Percentiles rank a stretch among this genome's conserved stretches.
These are phyloP conservation scores for Forbesichthys papilliferus DNA, from an alignment of 2,113 vertebrate species.

Conservation along the genomic window DNA sequence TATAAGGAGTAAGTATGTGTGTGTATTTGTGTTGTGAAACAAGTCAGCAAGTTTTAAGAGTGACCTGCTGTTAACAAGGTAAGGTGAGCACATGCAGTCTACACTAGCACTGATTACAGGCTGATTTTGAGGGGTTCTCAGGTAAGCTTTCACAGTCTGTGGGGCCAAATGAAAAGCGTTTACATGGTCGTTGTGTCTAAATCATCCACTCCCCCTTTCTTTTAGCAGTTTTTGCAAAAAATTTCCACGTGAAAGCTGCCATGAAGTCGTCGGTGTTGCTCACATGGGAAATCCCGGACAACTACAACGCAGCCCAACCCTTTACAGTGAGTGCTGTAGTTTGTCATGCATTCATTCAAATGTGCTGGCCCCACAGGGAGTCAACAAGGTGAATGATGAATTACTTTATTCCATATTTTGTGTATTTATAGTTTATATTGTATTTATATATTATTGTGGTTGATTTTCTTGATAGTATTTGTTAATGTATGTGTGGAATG, in stretches of 20 bases:
- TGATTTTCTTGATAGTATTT: no score
- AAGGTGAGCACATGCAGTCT: constrained; percentile 59
- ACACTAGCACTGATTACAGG: constrained; percentile 52
- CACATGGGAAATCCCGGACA: constrained; percentile 98
- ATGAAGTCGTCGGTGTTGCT: constrained; percentile 97
- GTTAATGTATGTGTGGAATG: no score
- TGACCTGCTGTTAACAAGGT: constrained; percentile 65
- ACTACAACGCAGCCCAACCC: constrained; percentile 97
- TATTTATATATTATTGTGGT: no score
- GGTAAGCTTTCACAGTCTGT: constrained; percentile 63
- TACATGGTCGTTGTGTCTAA: constrained; percentile 79
- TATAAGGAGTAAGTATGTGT: constrained; percentile 64
- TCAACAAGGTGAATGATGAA: no score
- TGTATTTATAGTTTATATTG: no score
- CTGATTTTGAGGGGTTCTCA: constrained; percentile 57
- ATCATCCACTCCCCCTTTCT: constrained; percentile 86
- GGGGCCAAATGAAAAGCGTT: not conserved
- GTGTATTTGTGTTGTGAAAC: constrained; percentile 57
- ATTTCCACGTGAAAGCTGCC: constrained; percentile 98
- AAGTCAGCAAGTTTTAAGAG: constrained; percentile 53
- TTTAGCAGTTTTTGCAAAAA: constrained; percentile 99
- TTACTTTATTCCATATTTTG: no score
- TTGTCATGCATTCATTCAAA: no score
- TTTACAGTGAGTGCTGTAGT: constrained; percentile 89
- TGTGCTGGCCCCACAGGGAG: no score